phyloP scores from a whole-genome alignment of 2,888 invertebrate genomes.

The Cataglyphis altisquamis region DNA sequence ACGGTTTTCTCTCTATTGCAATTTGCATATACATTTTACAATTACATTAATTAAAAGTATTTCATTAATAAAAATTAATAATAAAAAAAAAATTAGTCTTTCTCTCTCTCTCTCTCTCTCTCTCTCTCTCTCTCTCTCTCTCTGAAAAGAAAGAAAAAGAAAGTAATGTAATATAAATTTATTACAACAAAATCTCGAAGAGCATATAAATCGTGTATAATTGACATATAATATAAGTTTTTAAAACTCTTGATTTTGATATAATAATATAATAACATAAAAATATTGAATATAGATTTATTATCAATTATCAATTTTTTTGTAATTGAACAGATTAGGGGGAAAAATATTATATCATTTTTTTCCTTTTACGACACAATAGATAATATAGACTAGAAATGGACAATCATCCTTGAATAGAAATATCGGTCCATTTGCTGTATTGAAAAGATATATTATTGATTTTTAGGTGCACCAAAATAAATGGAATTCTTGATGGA shows the following conservation, averaged over 20 bases:
- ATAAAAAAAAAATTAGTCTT: background rate
- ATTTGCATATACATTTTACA: background rate
- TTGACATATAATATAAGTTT: background rate
- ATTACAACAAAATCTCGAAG: background rate
- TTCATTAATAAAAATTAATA: background rate
- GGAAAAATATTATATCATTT: constrained; percentile 12
- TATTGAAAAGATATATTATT: background rate
- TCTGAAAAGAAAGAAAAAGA: too few relatives aligned
- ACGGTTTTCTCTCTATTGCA: background rate
- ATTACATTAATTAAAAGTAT: background rate
- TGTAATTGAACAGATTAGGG: background rate
- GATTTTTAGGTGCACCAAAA: background rate
- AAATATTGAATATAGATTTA: background rate
- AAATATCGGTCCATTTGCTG: background rate
- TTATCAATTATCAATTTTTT: constrained; percentile 12
- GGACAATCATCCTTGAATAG: background rate
- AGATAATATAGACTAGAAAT: background rate
- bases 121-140: too few relatives aligned
- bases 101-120: too few relatives aligned
- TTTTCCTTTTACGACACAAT: background rate
- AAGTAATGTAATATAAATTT: background rate
- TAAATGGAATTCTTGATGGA: background rate
- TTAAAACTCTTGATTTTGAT: background rate
- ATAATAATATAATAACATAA: background rate
- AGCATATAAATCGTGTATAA: background rate